Conservation (phyloP, 1,140 invertebrate species). For the Centruroides vittatus region DNA sequence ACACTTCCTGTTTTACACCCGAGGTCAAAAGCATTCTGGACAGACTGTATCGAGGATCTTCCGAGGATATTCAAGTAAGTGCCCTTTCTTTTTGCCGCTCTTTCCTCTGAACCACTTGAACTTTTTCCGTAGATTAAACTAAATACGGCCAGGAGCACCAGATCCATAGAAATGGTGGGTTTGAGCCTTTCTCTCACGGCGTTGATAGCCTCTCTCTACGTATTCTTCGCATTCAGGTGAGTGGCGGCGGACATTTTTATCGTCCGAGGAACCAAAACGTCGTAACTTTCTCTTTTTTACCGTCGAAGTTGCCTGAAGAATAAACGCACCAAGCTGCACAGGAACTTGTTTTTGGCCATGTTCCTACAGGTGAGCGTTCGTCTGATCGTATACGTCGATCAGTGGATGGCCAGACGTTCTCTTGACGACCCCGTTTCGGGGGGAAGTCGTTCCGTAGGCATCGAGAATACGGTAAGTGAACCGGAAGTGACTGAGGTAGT, state of each 20-base stretch:
- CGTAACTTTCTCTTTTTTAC: background rate
- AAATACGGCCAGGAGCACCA: too few relatives aligned
- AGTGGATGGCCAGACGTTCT: conserved; percentile 39
- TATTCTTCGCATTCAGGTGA: too few relatives aligned
- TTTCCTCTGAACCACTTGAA: too few relatives aligned
- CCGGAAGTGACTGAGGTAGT: too few relatives aligned
- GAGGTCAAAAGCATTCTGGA: conserved; percentile 48
- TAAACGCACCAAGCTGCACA: conserved; percentile 72
- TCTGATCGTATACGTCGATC: conserved; percentile 69
- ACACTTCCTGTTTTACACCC: conserved; percentile 61
- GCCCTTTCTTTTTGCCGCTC: background rate
- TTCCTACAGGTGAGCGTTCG: conserved; percentile 68
- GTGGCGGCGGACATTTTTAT: too few relatives aligned
- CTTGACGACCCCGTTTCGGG: conserved; percentile 6
- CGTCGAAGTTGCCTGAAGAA: conserved; percentile 57
- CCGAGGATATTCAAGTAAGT: conserved; percentile 4
- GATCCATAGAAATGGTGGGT: too few relatives aligned
- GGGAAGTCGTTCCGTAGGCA: conserved; percentile 32
- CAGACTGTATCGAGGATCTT: conserved; percentile 31
- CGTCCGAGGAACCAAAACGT: background rate
- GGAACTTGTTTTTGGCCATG: conserved; percentile 74
- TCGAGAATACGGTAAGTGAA: conserved; percentile 59
- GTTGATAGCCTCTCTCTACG: too few relatives aligned
- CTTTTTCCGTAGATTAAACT: too few relatives aligned
- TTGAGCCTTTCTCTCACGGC: too few relatives aligned